Base-by-base conservation (phyloP, 2,888 invertebrate genomes). In the Drosophila prostipennis region DNA sequence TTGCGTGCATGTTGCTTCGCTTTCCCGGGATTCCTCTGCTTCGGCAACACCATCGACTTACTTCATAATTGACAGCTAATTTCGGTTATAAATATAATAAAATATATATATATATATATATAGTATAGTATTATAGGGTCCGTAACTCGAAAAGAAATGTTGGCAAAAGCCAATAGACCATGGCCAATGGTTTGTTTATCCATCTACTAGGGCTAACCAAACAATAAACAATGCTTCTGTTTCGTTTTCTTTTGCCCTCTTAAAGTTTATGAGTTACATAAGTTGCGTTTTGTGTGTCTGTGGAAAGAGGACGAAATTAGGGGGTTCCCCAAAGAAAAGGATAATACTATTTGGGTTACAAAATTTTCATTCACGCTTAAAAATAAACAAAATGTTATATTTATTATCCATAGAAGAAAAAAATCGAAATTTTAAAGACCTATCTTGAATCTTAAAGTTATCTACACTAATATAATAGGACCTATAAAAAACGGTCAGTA, bases 61-160 rank as follows among this genome's bases (percentile, higher is more conserved):
- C 69, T 80, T 81, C 85, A 84, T 83, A 81, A 87, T 83, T 87
- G 82, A 83, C 82, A 87, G 87, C 85, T 87, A 84, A 83, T 83
- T 83, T 83, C 69, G 42, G 58, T 77, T 87, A 87, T 84, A 77
- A 74, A 72, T 72, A 79, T 74, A 26, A 26, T 26, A 26, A 6
- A 26, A 48, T 26, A 48, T 37, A 5, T 37, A 4, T 26, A 48
- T 37, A 5, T 37, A 4, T 13, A 37, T 37, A 37, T 19, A 19
- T 13, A 37, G n/a, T n/a, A 5, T 37, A 37, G n/a, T n/a, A n/a
- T n/a, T 37, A 37, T 6, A n/a, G 32, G 19, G 11, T 5, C 19
- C 2, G 6, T 13, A 42, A 6, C 42, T 4, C 3, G 43, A 23
- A 43, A 23, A 23, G 6, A 39, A 46, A 26, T 46, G 45, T 29